These are phyloP conservation scores for Aurelia sp. DNA, from an alignment of 30 jellyfish, hydroid and myxozoan species.

Conservation along the genomic window DNA sequence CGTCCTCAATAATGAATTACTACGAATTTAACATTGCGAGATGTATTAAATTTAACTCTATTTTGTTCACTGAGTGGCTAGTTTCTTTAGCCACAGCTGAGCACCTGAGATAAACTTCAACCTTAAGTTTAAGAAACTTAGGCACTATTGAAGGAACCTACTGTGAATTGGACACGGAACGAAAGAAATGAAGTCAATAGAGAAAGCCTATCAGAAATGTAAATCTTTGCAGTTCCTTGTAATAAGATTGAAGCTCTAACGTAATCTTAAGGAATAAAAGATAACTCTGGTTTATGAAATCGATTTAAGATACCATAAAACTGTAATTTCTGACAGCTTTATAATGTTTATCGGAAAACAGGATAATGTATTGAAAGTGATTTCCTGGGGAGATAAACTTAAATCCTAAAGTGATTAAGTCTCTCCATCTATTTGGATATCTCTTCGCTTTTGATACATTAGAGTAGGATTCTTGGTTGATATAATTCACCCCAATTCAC, in stretches of 20 bases:
- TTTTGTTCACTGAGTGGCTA: slow-evolving; percentile 30
- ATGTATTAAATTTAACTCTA: slow-evolving; percentile 29
- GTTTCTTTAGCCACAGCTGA: slow-evolving; percentile 43
- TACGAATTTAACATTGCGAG: slow-evolving; percentile 29
- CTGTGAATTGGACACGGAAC: slow-evolving; percentile 16
- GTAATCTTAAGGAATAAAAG: background rate
- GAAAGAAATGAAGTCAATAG: slow-evolving; percentile 11
- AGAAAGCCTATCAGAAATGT: background rate
- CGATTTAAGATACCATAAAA: slow-evolving; percentile 23
- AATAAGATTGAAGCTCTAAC: slow-evolving; percentile 6
- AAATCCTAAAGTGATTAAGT: slow-evolving; percentile 14
- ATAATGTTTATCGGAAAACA: background rate
- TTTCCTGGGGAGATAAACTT: slow-evolving; percentile 26
- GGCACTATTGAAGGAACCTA: slow-evolving; percentile 10
- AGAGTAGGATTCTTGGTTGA: too few species aligned
- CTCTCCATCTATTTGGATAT: slow-evolving; percentile 6
- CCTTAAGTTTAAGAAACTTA: background rate
- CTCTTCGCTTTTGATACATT: too few species aligned
- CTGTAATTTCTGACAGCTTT: slow-evolving; percentile 20
- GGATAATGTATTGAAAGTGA: slow-evolving; percentile 10
- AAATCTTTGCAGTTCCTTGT: slow-evolving; percentile 7
- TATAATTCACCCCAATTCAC: too few species aligned
- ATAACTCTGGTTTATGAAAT: background rate
- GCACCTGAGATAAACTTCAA: background rate
- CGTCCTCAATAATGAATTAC: slow-evolving; percentile 8